Evolutionary conservation across 1,140 invertebrate species (phyloP), one percentile per base, ranked within the genome.

Genomic region (Potamilus streckersoni): DNA sequence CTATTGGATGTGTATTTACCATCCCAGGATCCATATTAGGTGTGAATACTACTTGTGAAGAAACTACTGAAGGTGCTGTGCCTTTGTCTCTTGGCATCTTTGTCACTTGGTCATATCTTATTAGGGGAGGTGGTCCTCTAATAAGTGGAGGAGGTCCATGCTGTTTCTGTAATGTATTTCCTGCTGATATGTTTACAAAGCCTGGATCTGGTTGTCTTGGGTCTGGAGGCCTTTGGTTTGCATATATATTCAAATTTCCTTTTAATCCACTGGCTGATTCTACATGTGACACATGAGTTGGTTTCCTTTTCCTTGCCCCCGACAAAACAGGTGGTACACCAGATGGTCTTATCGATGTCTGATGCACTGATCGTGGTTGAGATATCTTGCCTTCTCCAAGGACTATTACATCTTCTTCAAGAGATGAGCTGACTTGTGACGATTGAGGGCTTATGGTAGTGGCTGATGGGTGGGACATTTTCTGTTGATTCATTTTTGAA

Each of bases 41-140:
- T 38, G 27, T 67, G 27, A 15, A 63, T 67, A 19, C 20, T 65
- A 19, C 58, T 69, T 20, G 62, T 27, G 6, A 17, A n/a, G 57
- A 57, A 65, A 55, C 67, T 69, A 19, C 65, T 66, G 38, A 73
- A 49, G 17, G 70, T 8, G 38, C 4, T 11, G 19, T 3, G 57
- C n/a, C 19, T 60, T 59, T 23, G 74, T 31, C 23, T 61, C 64
- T 49, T 60, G 20, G 27, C 68, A 73, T 66, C 66, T 66, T 78
- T 8, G 58, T 49, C 12, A 78, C 23, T n/a, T 79, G 76, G n/a
- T 79, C 71, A 69, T 79, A 83, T 56, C 75, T 38, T 23, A 83
- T 78, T 1, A 83, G 67, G 61, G 82, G 82, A 15, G 82, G 82
- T n/a, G 82, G 82, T 59, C 56, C 82, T 68, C 82, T 78, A 76